Evolutionary conservation across 1,140 invertebrate genomes (phyloP).

Genomic region (Drosophila sp.): DNA sequence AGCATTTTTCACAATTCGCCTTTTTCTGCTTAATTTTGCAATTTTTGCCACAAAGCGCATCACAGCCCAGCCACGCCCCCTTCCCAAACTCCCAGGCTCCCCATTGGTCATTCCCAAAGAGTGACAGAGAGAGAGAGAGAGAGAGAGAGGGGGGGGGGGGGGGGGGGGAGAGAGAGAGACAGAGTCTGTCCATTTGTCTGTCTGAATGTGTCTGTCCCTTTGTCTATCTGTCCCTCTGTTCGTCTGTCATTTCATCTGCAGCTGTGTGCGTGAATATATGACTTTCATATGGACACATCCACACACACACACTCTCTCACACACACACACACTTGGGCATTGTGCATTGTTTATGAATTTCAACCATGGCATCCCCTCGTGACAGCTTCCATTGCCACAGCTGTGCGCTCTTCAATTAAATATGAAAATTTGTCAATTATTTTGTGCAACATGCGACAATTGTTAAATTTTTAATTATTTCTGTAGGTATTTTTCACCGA

Average conservation of each 20-base stretch:
- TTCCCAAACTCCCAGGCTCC: slow-evolving; percentile 2
- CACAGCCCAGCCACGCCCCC: slow-evolving; percentile 6
- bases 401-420: slow-evolving; percentile 80
- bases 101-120: slow-evolving; percentile 1
- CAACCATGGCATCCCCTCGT: slow-evolving; percentile 58
- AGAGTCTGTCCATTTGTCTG: background rate
- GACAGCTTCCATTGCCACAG: slow-evolving; percentile 65
- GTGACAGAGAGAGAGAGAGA: background rate
- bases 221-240: slow-evolving; percentile 17
- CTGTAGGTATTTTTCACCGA: slow-evolving; percentile 41
- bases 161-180: background rate
- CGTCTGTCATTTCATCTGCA: slow-evolving; percentile 69
- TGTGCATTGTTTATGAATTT: slow-evolving; percentile 78
- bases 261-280: slow-evolving; percentile 66
- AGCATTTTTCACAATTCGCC: slow-evolving; percentile 69
- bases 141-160: too few relatives aligned
- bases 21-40: slow-evolving; percentile 80
- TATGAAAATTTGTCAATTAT: slow-evolving; percentile 84
- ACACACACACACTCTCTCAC: slow-evolving; percentile 8
- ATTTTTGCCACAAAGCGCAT: slow-evolving; percentile 62
- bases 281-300: slow-evolving; percentile 37
- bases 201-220: slow-evolving; percentile 2
- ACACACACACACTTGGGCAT: slow-evolving; percentile 32
- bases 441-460: slow-evolving; percentile 81
- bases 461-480: slow-evolving; percentile 82